Percentiles rank a stretch among this genome's conserved stretches.
Conservation (phyloP, 2,888 invertebrate species). For the Sacculina carcini region DNA sequence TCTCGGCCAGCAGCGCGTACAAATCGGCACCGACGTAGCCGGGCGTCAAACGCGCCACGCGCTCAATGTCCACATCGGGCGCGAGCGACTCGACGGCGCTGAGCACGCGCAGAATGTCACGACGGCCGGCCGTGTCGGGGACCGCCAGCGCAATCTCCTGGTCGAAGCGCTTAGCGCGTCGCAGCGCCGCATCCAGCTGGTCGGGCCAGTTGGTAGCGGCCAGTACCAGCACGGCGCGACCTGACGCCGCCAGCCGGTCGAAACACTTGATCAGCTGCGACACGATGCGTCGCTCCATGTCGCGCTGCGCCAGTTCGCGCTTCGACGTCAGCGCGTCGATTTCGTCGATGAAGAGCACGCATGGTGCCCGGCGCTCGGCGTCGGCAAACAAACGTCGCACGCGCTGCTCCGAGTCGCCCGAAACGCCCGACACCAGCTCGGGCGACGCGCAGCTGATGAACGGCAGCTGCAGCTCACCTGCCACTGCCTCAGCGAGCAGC, state of each 20-base stretch:
- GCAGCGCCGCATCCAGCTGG: conserved; percentile 80
- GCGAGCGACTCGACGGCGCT: conserved; percentile 24
- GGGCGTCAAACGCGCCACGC: conserved; percentile 10
- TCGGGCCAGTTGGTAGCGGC: conserved; percentile 93
- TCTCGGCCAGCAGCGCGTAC: conserved; percentile 9
- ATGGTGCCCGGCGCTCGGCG: conserved; percentile 80
- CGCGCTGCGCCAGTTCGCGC: not conserved
- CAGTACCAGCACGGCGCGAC: conserved; percentile 75
- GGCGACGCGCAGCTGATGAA: conserved; percentile 98
- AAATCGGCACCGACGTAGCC: conserved; percentile 13
- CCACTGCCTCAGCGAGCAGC: conserved; percentile 83
- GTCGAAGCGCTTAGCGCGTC: conserved; percentile 69
- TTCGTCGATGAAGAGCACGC: conserved; percentile 77
- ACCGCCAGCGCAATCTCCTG: conserved; percentile 71
- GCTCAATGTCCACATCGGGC: conserved; percentile 4
- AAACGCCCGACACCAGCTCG: conserved; percentile 92
- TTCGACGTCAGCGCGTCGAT: not conserved
- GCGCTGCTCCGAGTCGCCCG: conserved; percentile 91
- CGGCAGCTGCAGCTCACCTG: conserved; percentile 94
- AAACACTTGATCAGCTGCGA: conserved; percentile 26
- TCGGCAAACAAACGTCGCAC: conserved; percentile 85
- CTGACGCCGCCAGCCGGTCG: conserved; percentile 58
- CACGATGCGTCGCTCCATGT: conserved; percentile 1
- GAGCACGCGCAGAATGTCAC: conserved; percentile 61
- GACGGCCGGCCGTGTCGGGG: conserved; percentile 47